Percentiles rank a stretch among this genome's conserved stretches.
These are phyloP conservation scores for Semnornis frantzii DNA, from an alignment of 2,113 vertebrate species.

Conservation along the genomic window DNA sequence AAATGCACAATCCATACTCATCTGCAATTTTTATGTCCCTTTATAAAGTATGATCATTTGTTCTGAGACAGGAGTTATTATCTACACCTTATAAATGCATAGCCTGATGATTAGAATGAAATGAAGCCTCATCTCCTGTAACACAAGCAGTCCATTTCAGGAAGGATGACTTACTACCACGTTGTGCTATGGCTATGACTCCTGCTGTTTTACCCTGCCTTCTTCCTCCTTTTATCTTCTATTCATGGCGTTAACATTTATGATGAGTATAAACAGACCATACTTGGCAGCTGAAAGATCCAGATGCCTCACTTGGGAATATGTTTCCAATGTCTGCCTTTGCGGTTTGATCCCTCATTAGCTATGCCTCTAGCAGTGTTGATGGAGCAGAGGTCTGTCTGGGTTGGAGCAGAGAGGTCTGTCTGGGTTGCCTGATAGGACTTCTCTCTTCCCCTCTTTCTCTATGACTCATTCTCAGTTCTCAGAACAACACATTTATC, in stretches of 20 bases:
- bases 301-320: not conserved
- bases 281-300: not conserved
- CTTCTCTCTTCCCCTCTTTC: not conserved
- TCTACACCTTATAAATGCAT: not conserved
- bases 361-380: not conserved
- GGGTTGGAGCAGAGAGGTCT: not conserved
- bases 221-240: not conserved
- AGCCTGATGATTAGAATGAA: not conserved
- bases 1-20: not conserved
- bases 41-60: not conserved
- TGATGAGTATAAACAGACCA: not conserved
- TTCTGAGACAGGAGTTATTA: not conserved
- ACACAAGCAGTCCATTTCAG: not conserved
- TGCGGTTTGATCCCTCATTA: conserved; percentile 3
- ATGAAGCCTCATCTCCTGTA: not conserved
- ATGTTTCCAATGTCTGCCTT: not conserved
- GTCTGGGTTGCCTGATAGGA: not conserved
- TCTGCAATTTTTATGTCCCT: not conserved
- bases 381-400: not conserved
- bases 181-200: not conserved
- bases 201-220: not conserved
- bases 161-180: not conserved
- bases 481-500: not conserved
- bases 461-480: not conserved
- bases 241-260: conserved; percentile 29